Evolutionary conservation across 2,888 invertebrate genomes (phyloP).

Genomic region (Erebia aethiops): DNA sequence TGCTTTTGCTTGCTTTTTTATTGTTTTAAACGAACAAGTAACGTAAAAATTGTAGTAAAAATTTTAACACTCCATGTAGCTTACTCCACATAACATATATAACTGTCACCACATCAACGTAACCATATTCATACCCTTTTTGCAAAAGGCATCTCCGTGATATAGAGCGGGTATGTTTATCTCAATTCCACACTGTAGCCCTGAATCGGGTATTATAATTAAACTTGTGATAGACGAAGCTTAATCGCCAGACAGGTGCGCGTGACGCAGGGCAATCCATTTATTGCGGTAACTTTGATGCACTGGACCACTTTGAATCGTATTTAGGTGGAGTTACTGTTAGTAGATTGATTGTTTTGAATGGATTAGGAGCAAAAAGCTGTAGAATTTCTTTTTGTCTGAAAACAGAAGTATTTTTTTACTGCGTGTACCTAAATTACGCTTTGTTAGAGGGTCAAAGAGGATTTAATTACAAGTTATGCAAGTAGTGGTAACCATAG

Average conservation of each 20-base stretch:
- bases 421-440: too few relatives aligned
- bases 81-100: background rate
- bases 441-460: too few relatives aligned
- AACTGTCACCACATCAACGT: background rate
- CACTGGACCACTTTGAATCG: constrained; percentile 35
- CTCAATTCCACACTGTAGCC: constrained; percentile 19
- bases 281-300: constrained; percentile 59
- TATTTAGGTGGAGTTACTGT: background rate
- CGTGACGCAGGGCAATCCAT: constrained; percentile 59
- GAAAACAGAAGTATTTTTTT: too few relatives aligned
- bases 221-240: constrained; percentile 48
- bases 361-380: background rate
- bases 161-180: background rate
- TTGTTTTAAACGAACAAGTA: too few relatives aligned
- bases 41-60: too few relatives aligned
- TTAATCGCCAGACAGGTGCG: constrained; percentile 75
- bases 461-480: too few relatives aligned
- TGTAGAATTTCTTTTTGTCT: too few relatives aligned
- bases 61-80: too few relatives aligned
- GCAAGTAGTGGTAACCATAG: too few relatives aligned
- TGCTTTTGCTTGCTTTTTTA: too few relatives aligned
- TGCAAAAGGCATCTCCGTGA: background rate
- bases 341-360: background rate
- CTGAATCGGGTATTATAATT: constrained; percentile 33
- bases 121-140: background rate